Conservation (phyloP, 2,113 vertebrate genomes). For the Psittacula cyanocephala region DNA sequence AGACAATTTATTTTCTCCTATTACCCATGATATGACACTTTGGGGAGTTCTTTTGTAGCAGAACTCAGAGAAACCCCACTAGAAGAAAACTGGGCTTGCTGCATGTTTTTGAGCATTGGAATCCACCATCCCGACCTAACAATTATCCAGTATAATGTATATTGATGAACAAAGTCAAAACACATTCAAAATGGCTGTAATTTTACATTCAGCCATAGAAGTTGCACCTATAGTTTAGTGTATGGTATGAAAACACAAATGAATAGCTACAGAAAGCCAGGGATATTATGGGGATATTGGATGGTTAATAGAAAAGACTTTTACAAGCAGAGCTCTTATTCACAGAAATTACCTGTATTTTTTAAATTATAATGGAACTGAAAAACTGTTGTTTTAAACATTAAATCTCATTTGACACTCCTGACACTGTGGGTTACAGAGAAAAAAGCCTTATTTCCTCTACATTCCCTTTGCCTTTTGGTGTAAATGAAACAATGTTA, state of each 20-base stretch:
- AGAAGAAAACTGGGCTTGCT: background rate
- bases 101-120: background rate
- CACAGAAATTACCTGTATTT: background rate
- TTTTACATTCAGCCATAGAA: background rate
- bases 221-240: background rate
- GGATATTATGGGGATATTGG: background rate
- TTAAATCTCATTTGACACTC: background rate
- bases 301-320: background rate
- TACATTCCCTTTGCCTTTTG: background rate
- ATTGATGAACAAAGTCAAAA: background rate
- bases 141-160: background rate
- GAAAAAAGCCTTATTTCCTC: background rate
- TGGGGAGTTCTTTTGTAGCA: background rate
- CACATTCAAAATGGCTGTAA: background rate
- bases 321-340: background rate
- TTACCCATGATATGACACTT: background rate
- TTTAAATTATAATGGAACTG: background rate
- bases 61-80: background rate
- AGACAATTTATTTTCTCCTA: background rate
- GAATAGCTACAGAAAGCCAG: background rate
- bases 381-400: background rate
- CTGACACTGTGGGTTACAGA: background rate
- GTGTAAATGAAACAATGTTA: background rate
- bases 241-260: background rate
- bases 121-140: background rate